Conservation (phyloP, 2,888 invertebrate species). For the Bembecia ichneumoniformis region DNA sequence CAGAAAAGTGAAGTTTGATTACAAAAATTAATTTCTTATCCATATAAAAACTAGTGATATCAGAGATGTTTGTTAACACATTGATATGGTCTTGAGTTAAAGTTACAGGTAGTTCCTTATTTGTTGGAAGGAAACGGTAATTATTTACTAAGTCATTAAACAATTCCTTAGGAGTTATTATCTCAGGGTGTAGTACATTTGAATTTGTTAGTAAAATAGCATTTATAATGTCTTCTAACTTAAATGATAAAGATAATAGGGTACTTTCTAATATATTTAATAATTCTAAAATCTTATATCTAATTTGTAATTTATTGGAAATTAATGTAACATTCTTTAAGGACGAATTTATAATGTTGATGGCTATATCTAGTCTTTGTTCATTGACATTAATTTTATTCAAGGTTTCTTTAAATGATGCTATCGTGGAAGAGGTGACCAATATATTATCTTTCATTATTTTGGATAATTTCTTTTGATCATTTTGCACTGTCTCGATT, state of each 20-base stretch:
- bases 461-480: constrained; percentile 9
- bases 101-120: constrained; percentile 7
- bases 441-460: constrained; percentile 9
- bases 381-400: not conserved
- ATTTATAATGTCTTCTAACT: constrained; percentile 11
- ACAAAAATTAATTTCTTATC: constrained; percentile 13
- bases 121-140: constrained; percentile 8
- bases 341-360: constrained; percentile 1
- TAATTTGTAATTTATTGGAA: constrained; percentile 3
- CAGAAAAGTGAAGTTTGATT: no score
- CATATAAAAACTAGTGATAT: constrained; percentile 9
- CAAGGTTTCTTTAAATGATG: not conserved
- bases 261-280: constrained; percentile 7
- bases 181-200: constrained; percentile 14
- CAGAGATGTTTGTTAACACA: constrained; percentile 9
- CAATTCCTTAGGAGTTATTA: constrained; percentile 14
- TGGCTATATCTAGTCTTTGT: not conserved
- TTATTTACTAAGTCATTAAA: constrained; percentile 13
- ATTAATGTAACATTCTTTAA: constrained; percentile 7
- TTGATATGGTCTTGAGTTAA: constrained; percentile 10
- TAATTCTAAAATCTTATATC: constrained; percentile 5
- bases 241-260: constrained; percentile 10
- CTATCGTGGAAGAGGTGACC: not conserved
- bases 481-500: constrained; percentile 9
- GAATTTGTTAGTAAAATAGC: constrained; percentile 10